These are phyloP conservation scores for Fregetta grallaria DNA, from an alignment of 2,113 vertebrate genomes.

Conservation along the genomic window DNA sequence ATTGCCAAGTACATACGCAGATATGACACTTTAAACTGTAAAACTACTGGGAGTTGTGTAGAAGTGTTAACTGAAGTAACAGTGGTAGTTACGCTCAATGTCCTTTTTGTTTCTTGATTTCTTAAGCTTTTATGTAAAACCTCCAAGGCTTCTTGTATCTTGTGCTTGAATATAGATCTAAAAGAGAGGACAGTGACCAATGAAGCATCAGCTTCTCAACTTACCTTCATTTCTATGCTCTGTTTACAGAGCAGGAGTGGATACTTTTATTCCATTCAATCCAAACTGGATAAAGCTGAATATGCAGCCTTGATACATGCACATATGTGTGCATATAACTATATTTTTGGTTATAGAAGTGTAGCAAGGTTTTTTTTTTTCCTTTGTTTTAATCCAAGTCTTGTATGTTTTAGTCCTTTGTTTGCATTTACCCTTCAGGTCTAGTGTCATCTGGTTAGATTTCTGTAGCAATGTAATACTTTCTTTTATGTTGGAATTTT, in stretches of 20 bases:
- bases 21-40: neutral
- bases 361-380: neutral
- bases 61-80: neutral
- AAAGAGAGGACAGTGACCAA: neutral
- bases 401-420: neutral
- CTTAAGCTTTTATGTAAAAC: neutral
- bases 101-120: neutral
- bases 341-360: neutral
- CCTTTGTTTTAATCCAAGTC: neutral
- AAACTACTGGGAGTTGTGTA: neutral
- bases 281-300: neutral
- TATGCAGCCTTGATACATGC: neutral
- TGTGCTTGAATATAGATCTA: neutral
- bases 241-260: neutral
- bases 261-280: neutral
- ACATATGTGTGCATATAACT: neutral
- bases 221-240: neutral
- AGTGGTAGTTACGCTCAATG: neutral
- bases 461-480: neutral
- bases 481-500: constrained; percentile 13
- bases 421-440: neutral
- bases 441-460: neutral
- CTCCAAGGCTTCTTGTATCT: neutral
- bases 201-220: neutral
- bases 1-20: neutral